phyloP scores from a whole-genome alignment of 2,888 invertebrate genomes.

The Chydorus sphaericus region DNA sequence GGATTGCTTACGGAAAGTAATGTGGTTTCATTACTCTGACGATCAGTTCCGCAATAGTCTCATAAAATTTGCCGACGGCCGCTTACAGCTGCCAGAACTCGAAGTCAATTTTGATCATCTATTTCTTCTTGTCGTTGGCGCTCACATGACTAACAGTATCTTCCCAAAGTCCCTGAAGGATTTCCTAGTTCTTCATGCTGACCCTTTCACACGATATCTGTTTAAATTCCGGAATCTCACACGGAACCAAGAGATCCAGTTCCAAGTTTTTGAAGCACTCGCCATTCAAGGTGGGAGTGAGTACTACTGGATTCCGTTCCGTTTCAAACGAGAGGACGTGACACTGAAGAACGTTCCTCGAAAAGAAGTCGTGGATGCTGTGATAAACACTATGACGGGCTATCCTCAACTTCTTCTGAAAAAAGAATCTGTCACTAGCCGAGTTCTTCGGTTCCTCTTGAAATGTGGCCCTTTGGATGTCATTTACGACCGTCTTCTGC shows the following conservation, averaged over 20 bases:
- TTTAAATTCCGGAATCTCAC: neutral
- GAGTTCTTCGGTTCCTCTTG: neutral
- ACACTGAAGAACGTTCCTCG: neutral
- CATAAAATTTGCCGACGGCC: neutral
- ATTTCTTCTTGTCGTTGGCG: neutral
- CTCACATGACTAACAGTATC: neutral
- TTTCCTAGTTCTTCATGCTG: neutral
- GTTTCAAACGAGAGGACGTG: neutral
- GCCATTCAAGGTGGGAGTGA: neutral
- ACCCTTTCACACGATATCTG: neutral
- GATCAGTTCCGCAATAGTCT: neutral
- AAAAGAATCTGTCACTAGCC: neutral
- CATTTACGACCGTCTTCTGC: too few relatives aligned
- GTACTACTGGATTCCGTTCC: constrained; percentile 3
- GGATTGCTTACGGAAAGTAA: neutral
- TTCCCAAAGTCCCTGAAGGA: neutral
- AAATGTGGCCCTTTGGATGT: too few relatives aligned
- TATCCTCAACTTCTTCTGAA: neutral
- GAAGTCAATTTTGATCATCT: neutral
- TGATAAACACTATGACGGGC: neutral
- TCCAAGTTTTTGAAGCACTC: neutral
- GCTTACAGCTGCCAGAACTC: neutral
- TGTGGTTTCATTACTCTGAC: neutral
- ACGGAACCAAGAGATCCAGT: neutral
- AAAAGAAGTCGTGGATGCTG: neutral